These are phyloP conservation scores for Mirounga angustirostris DNA, from an alignment of 2,113 vertebrate species.

Conservation along the genomic window DNA sequence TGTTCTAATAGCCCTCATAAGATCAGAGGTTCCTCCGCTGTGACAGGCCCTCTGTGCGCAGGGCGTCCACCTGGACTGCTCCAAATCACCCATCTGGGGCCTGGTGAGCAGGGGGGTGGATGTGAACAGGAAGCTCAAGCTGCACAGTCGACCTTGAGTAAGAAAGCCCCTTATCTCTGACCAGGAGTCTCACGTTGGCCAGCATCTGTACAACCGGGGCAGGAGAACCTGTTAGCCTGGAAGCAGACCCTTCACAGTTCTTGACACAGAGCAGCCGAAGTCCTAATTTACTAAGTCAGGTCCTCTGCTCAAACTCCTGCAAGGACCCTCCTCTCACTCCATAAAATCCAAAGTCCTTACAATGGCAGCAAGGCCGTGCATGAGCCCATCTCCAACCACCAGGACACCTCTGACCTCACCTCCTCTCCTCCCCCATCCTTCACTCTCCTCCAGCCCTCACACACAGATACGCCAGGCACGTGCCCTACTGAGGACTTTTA, in stretches of 20 bases:
- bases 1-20: not conserved
- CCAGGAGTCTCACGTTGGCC: not conserved
- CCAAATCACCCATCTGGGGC: rapidly evolving
- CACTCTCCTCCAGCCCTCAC: not conserved
- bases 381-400: not conserved
- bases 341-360: not conserved
- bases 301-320: not conserved
- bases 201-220: not conserved
- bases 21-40: not conserved
- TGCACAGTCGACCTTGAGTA: not conserved
- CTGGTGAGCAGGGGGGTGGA: too few species aligned
- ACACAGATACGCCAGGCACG: not conserved
- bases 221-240: not conserved
- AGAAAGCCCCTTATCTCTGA: not conserved
- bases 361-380: not conserved
- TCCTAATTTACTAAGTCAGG: not conserved
- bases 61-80: not conserved
- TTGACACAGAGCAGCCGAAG: not conserved
- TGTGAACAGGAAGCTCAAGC: not conserved
- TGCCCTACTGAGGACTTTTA: not conserved
- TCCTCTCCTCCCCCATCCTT: not conserved
- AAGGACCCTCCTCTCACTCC: not conserved
- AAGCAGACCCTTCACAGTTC: not conserved
- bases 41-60: not conserved
- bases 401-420: not conserved